Conservation (phyloP, 1,140 invertebrate species). For the Bacillus rossius region DNA sequence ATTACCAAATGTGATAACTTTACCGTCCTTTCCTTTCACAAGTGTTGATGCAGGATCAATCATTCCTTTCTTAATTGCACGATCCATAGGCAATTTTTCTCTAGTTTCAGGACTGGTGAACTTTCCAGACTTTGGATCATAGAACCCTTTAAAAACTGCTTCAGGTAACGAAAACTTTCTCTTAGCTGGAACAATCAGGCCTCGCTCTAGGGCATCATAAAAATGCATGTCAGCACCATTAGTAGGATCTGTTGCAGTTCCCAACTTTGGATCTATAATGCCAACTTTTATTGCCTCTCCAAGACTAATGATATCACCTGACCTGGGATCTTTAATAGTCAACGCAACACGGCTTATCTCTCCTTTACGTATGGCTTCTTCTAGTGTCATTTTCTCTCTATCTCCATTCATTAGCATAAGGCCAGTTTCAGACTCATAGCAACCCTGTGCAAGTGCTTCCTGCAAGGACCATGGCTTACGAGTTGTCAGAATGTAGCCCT, state of each 20-base stretch:
- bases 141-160: constrained; percentile 80
- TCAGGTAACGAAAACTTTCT: constrained; percentile 77
- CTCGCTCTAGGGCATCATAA: constrained; percentile 71
- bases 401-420: constrained; percentile 61
- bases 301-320: constrained; percentile 70
- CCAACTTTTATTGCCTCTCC: constrained; percentile 74
- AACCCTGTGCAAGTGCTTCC: constrained; percentile 76
- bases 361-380: constrained; percentile 69
- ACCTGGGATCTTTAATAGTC: constrained; percentile 73
- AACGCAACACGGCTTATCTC: constrained; percentile 71
- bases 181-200: constrained; percentile 74
- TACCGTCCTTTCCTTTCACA: constrained; percentile 59
- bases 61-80: constrained; percentile 69
- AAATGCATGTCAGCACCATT: constrained; percentile 68
- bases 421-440: constrained; percentile 73
- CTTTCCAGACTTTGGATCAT: constrained; percentile 61
- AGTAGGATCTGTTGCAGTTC: constrained; percentile 68
- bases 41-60: constrained; percentile 76
- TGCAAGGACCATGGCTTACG: constrained; percentile 74
- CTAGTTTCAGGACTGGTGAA: constrained; percentile 63
- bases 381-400: constrained; percentile 63
- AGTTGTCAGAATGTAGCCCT: constrained; percentile 68
- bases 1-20: constrained; percentile 72
- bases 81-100: constrained; percentile 67
- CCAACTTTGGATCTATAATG: constrained; percentile 74